Base-by-base conservation (phyloP, 37 sponge, comb jelly and placozoan species). In the Axinella damicornis region DNA sequence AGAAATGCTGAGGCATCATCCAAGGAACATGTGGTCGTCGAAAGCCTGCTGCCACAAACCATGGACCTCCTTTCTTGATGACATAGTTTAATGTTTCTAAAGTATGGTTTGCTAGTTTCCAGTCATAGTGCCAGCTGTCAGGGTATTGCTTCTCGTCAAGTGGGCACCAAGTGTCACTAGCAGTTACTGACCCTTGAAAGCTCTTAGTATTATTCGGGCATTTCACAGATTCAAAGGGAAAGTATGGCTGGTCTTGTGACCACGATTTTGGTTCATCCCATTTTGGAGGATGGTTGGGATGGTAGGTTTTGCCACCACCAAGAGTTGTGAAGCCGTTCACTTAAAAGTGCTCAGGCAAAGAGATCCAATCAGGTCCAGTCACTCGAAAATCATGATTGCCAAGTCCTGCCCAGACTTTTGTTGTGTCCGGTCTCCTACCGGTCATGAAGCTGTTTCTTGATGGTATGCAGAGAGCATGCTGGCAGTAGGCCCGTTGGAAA, bases 301-400 rank as follows among this genome's bases (percentile, higher is more conserved):
- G 84, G 38, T 52, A 83, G 9, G 71, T 75, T 77, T 83, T 83
- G 61, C 84, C 84, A 6, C 71, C 84, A 57, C 84, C 84, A 25
- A 65, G 55, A 1, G 84, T 39, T 4, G 71, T 53, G 53, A 79
- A 83, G 16, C 84, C 84, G 28, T 83, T 22, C 5, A 77, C 40
- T 39, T 83, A 77, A 25, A 83, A 83, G 74, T 83, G 71, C 46
- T 83, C 55, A 22, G 84, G 84, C 13, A 83, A 56, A n/a, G 84
- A 56, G n/a, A 73, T 73, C 84, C 84, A 83, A 34, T 83, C 28
- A 0, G 56, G 74, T 56, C 84, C 84, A 21, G 71, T 65, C 52
- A 31, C 38, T 46, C 78, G 78, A 60, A 77, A 77, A 25, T 60
- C 36, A 32, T 59, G 78, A 16, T 46, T 28, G 2, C 63, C 78